A percentile compares a stretch with the other conserved stretches of the same genome.
Conservation (phyloP, 2,888 invertebrate genomes). For the Acleris literana region DNA sequence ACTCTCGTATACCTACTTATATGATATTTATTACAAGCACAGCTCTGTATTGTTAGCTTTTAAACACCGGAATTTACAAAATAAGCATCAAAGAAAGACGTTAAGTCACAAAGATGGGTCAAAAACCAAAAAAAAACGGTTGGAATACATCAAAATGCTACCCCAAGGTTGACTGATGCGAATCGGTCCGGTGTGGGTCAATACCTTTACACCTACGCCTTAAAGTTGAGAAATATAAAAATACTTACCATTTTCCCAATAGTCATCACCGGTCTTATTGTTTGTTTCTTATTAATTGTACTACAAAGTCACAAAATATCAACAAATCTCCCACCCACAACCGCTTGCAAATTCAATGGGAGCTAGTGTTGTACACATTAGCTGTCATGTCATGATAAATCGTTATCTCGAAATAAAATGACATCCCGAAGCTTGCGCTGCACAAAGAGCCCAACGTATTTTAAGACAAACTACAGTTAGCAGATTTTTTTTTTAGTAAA, state of each 20-base stretch:
- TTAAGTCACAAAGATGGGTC: neutral
- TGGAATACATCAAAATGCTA: conserved; percentile 23
- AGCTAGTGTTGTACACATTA: conserved; percentile 46
- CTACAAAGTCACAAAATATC: conserved; percentile 60
- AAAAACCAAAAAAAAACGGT: conserved; percentile 13
- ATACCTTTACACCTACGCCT: neutral
- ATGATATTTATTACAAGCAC: neutral
- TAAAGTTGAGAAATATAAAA: neutral
- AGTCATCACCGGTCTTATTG: conserved; percentile 53
- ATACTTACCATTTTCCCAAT: conserved; percentile 63
- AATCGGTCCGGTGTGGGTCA: conserved; percentile 9
- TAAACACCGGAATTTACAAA: neutral
- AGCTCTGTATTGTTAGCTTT: neutral
- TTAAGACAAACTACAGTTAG: too few species aligned
- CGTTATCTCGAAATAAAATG: neutral
- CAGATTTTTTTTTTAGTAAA: too few species aligned
- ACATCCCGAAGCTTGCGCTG: too few species aligned
- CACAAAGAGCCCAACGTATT: too few species aligned
- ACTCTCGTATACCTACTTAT: conserved; percentile 10
- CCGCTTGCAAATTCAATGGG: conserved; percentile 61
- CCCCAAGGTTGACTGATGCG: conserved; percentile 28
- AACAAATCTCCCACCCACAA: conserved; percentile 73
- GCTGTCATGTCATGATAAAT: conserved; percentile 21
- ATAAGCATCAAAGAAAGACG: neutral
- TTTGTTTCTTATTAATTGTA: conserved; percentile 55